Percentiles rank a stretch among this genome's conserved stretches.
phyloP scores from a whole-genome alignment of 2,888 invertebrate genomes.

The Sabatieria punctata region DNA sequence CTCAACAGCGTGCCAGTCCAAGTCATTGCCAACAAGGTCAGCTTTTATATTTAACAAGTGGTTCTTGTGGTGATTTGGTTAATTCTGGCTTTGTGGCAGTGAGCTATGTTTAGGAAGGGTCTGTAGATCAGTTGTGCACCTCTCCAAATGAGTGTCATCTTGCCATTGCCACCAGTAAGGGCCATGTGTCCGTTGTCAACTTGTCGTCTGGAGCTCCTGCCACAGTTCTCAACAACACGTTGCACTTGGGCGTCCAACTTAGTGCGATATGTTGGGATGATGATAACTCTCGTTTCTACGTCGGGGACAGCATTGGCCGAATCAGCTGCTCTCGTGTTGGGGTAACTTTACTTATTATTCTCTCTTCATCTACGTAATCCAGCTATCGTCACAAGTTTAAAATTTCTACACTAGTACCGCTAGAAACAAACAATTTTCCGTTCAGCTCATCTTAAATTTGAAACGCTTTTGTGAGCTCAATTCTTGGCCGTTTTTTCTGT shows the following conservation, averaged over 20 bases:
- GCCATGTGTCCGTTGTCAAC: conserved; percentile 20
- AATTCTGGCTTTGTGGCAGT: neutral
- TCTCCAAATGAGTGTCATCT: conserved; percentile 25
- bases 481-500: no score
- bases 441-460: no score
- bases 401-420: no score
- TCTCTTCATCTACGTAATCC: no score
- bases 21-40: conserved; percentile 17
- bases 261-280: conserved; percentile 24
- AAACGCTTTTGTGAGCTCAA: no score
- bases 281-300: conserved; percentile 18
- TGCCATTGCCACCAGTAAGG: conserved; percentile 24
- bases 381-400: no score
- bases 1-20: conserved; percentile 16
- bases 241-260: conserved; percentile 15
- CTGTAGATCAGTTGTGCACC: conserved; percentile 17
- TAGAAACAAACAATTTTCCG: no score
- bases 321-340: conserved; percentile 13
- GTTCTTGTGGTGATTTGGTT: neutral
- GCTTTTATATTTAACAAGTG: neutral
- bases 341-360: no score
- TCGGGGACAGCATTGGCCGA: conserved; percentile 26
- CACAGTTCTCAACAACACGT: neutral
- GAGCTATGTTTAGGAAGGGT: conserved; percentile 22
- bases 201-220: neutral